phyloP scores from a whole-genome alignment of 1,140 invertebrate genomes.

The Arctopsyche grandis region DNA sequence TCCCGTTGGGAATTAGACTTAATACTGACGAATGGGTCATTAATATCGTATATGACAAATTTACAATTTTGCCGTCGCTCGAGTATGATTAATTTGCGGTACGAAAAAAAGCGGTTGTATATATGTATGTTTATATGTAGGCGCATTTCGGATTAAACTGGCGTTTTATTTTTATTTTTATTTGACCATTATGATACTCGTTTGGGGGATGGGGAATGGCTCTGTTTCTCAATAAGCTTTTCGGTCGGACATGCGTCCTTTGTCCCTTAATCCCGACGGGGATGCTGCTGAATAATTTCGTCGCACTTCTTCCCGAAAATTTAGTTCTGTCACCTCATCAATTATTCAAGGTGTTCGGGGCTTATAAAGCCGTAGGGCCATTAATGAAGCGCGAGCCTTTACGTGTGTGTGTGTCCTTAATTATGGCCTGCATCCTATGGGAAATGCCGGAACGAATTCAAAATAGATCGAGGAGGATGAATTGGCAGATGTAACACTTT shows the following conservation, averaged over 20 bases:
- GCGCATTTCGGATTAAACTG: constrained; percentile 1
- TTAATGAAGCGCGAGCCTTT: constrained; percentile 9
- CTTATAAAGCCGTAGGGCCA: constrained; percentile 23
- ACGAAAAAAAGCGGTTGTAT: not conserved
- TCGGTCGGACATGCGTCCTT: constrained; percentile 32
- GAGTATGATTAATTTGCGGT: constrained; percentile 20
- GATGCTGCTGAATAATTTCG: constrained; percentile 26
- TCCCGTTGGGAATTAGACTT: constrained; percentile 1
- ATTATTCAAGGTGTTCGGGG: constrained; percentile 34
- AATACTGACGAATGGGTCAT: constrained; percentile 32
- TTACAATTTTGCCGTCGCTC: constrained; percentile 15
- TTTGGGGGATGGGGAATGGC: not conserved
- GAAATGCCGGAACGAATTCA: constrained; percentile 17
- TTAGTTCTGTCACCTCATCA: constrained; percentile 35
- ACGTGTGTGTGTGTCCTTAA: not conserved
- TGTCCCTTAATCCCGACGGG: constrained; percentile 26
- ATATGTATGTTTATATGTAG: not conserved
- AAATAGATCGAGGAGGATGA: constrained; percentile 18
- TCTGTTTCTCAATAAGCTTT: constrained; percentile 19
- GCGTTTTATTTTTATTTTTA: constrained; percentile 1
- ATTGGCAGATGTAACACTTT: not conserved
- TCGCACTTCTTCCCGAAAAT: constrained; percentile 32
- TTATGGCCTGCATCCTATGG: constrained; percentile 1
- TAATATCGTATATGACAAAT: constrained; percentile 32
- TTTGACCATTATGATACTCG: too few species aligned